These are phyloP conservation scores for Idaea biselata DNA, from an alignment of 2,888 invertebrate species.

Conservation along the genomic window DNA sequence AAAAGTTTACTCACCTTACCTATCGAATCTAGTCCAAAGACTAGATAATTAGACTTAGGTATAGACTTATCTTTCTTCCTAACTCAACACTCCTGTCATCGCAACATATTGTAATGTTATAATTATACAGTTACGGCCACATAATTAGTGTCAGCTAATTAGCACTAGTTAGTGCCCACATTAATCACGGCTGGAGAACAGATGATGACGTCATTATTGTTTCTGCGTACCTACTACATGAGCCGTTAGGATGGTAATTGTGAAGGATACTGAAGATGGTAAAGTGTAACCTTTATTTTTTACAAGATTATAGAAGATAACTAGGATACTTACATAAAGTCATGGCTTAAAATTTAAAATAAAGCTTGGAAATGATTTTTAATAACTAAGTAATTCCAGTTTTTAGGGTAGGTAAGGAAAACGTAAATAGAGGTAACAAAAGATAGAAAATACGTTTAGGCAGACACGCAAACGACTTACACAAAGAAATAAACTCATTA, in stretches of 20 bases:
- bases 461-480: too few relatives aligned
- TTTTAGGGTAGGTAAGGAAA: too few relatives aligned
- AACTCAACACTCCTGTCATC: not conserved
- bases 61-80: not conserved
- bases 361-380: too few relatives aligned
- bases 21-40: not conserved
- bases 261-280: not conserved
- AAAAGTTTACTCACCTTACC: too few relatives aligned
- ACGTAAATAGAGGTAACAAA: too few relatives aligned
- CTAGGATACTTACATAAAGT: too few relatives aligned
- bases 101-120: too few relatives aligned
- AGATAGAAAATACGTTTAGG: too few relatives aligned
- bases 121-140: not conserved
- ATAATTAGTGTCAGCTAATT: not conserved
- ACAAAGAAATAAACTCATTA: too few relatives aligned
- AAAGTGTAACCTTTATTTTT: not conserved
- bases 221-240: not conserved
- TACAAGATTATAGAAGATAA: too few relatives aligned
- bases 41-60: not conserved
- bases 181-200: not conserved
- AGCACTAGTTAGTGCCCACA: not conserved
- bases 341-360: too few relatives aligned
- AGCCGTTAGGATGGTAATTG: not conserved
- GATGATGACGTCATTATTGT: not conserved
- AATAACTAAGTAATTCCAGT: too few relatives aligned